These are phyloP conservation scores for Calcarius lapponicus DNA, from an alignment of 2,797 vertebrate species.

Conservation along the genomic window DNA sequence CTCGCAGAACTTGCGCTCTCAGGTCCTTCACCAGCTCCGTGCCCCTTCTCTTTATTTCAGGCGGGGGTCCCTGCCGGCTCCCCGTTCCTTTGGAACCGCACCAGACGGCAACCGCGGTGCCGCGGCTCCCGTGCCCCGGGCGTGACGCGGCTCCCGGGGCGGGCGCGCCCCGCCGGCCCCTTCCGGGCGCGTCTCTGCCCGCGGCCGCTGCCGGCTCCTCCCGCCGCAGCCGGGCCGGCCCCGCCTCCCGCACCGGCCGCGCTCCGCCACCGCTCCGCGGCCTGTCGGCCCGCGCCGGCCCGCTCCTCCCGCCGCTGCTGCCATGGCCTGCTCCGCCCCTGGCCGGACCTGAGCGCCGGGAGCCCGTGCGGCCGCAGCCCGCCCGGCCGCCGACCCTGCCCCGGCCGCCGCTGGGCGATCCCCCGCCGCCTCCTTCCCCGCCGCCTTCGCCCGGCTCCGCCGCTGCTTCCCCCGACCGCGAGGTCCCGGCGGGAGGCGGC, in stretches of 20 bases:
- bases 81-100: rapidly evolving
- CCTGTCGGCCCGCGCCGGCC: constrained; percentile 45
- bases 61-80: too few species aligned
- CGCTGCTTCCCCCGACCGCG: background rate
- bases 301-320: background rate
- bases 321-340: background rate
- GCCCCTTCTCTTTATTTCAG: background rate
- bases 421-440: background rate
- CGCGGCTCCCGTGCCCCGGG: rapidly evolving
- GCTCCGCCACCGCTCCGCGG: background rate
- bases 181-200: background rate
- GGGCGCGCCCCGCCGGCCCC: background rate
- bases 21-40: rapidly evolving
- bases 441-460: background rate
- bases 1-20: background rate
- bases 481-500: background rate
- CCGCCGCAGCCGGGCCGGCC: background rate
- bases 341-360: background rate
- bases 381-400: background rate
- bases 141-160: background rate
- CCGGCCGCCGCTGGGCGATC: background rate
- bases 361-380: background rate
- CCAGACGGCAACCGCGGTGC: rapidly evolving
- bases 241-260: background rate
- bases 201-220: background rate